phyloP scores from a whole-genome alignment of 2,113 vertebrate species.

The Oreochromis tanganicae region DNA sequence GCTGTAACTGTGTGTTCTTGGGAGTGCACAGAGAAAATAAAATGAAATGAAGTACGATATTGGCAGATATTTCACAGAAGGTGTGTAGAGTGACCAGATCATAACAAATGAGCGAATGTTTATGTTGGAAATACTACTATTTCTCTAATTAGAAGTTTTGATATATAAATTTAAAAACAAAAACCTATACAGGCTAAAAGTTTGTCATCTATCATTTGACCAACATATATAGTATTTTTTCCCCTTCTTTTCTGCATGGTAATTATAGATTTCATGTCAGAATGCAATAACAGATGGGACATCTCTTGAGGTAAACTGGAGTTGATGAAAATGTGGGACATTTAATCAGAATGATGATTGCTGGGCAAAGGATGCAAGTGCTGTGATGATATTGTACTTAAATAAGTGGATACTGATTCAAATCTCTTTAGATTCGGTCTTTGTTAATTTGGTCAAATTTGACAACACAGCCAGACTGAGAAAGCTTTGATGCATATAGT shows the following conservation, averaged over 20 bases:
- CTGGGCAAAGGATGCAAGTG: not conserved
- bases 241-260: fast-evolving
- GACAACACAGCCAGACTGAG: no score
- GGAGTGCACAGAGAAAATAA: not conserved
- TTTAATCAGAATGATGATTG: not conserved
- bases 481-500: no score
- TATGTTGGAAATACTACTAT: not conserved
- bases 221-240: not conserved
- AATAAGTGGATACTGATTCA: not conserved
- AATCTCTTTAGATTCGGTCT: not conserved
- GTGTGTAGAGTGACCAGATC: not conserved
- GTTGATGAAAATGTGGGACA: not conserved
- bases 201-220: not conserved
- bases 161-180: not conserved
- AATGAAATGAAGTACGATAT: not conserved
- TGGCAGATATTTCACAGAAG: not conserved
- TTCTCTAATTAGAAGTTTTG: not conserved
- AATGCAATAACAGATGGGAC: not conserved
- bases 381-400: not conserved
- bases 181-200: not conserved
- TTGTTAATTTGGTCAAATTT: not conserved
- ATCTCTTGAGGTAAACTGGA: not conserved
- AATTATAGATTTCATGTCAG: not conserved
- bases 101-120: not conserved
- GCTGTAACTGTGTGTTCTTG: constrained; percentile 12